Evolutionary conservation across 2,888 invertebrate species (phyloP).

Genomic region (Ethmia dodecea): DNA sequence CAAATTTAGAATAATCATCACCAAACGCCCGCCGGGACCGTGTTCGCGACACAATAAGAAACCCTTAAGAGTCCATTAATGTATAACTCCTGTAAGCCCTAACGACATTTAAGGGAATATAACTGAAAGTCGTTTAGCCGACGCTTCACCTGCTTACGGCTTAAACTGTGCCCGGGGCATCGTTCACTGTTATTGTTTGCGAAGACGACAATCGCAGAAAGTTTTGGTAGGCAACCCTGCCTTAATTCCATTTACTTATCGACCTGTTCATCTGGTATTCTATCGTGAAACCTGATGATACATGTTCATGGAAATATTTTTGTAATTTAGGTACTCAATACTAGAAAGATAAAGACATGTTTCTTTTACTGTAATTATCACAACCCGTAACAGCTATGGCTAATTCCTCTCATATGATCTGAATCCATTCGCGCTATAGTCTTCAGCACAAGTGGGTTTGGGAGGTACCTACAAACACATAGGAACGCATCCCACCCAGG

Average conservation of each 20-base stretch:
- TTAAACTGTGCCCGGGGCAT: conserved; percentile 34
- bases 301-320: too few species aligned
- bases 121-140: conserved; percentile 21
- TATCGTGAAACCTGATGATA: background rate
- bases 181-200: conserved; percentile 34
- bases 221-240: conserved; percentile 14
- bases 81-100: conserved; percentile 26
- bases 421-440: too few species aligned
- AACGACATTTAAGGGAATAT: conserved; percentile 35
- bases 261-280: conserved; percentile 6
- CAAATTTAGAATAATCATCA: too few species aligned
- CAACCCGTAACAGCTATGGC: too few species aligned
- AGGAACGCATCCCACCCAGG: too few species aligned
- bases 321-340: conserved; percentile 12
- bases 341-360: too few species aligned
- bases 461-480: too few species aligned
- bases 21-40: too few species aligned
- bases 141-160: conserved; percentile 31
- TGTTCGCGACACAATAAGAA: conserved; percentile 3
- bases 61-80: conserved; percentile 11
- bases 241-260: conserved; percentile 11
- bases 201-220: conserved; percentile 21
- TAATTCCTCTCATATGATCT: too few species aligned
- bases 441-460: too few species aligned
- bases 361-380: too few species aligned